These are phyloP conservation scores for Erebia palarica DNA, from an alignment of 2,888 invertebrate genomes.

Conservation along the genomic window DNA sequence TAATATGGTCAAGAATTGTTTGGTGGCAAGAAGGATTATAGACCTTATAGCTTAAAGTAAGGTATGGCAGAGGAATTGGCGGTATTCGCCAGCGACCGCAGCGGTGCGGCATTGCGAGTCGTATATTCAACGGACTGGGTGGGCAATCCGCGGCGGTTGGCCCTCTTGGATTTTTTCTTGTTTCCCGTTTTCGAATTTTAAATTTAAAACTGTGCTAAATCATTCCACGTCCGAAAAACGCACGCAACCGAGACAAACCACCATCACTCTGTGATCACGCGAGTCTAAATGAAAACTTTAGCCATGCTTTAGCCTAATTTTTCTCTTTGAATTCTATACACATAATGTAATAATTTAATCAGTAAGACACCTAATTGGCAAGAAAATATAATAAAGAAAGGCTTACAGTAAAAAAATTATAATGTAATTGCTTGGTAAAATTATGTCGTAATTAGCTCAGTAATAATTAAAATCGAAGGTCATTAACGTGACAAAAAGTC, in stretches of 20 bases:
- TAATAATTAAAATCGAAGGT: conserved; percentile 78
- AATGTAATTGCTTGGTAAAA: conserved; percentile 68
- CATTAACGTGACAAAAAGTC: conserved; percentile 72
- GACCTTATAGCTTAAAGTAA: conserved; percentile 59
- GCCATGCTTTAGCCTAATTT: conserved; percentile 1
- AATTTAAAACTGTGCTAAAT: conserved; percentile 61
- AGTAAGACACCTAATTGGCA: conserved; percentile 58
- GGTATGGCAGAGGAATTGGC: conserved; percentile 75
- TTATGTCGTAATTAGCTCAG: conserved; percentile 74
- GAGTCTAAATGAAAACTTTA: conserved; percentile 30
- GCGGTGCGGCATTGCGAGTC: conserved; percentile 66
- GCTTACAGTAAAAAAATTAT: conserved; percentile 80
- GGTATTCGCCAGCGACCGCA: conserved; percentile 78
- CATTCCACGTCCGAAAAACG: conserved; percentile 47
- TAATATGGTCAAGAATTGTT: conserved; percentile 51
- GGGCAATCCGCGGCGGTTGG: conserved; percentile 71
- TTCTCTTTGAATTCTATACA: conserved; percentile 25
- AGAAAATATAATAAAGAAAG: conserved; percentile 61
- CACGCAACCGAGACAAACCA: conserved; percentile 54
- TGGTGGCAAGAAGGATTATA: conserved; percentile 49
- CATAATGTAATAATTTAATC: conserved; percentile 68
- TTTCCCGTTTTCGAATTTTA: conserved; percentile 64
- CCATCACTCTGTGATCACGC: conserved; percentile 51
- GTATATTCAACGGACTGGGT: conserved; percentile 67
- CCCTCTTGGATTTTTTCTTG: conserved; percentile 64